Conservation (phyloP, 2,797 vertebrate genomes). For the Muraenolepis orangiensis region DNA sequence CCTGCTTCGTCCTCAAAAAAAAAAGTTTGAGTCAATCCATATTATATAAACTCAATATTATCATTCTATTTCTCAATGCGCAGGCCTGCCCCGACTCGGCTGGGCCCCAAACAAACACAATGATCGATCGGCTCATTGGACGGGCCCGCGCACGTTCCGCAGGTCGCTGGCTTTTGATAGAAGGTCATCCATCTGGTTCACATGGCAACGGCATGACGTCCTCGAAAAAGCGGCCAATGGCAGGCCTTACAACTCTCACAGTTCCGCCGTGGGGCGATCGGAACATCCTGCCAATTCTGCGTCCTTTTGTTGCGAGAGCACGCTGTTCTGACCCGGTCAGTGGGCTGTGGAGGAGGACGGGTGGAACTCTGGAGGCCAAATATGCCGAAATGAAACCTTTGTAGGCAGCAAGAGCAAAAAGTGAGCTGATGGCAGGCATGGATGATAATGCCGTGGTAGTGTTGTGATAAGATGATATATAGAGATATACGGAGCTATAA, state of each 20-base stretch:
- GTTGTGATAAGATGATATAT: no score
- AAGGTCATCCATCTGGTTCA: background rate
- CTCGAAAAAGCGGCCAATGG: background rate
- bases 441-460: no score
- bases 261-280: background rate
- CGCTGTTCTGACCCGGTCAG: background rate
- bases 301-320: background rate
- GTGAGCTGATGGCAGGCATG: background rate
- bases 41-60: background rate
- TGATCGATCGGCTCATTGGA: background rate
- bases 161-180: background rate
- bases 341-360: background rate
- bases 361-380: background rate
- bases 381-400: background rate
- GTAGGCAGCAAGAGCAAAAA: no score
- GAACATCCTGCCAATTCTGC: background rate
- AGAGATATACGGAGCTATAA: no score
- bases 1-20: background rate
- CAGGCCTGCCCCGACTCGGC: background rate
- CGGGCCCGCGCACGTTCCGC: background rate
- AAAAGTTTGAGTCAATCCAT: background rate
- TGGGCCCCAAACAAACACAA: background rate
- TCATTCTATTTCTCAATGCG: background rate
- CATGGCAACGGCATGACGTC: background rate
- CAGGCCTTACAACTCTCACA: background rate